These are phyloP conservation scores for Epinotia brunnichana DNA, from an alignment of 2,888 invertebrate species.

Conservation along the genomic window DNA sequence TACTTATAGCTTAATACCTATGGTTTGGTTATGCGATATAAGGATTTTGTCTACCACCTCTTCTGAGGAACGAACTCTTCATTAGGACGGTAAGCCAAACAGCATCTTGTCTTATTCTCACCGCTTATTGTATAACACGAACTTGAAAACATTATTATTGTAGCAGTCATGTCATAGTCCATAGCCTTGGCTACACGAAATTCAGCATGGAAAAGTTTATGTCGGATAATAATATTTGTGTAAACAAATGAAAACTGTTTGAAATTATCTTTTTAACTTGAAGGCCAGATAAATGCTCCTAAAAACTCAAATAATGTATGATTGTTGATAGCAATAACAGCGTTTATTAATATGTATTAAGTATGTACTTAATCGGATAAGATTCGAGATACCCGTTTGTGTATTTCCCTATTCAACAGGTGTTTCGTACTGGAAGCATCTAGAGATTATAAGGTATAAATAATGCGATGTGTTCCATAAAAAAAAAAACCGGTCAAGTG, in stretches of 20 bases:
- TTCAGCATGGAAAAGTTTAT: background rate
- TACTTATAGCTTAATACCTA: too few species aligned
- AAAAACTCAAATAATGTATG: background rate
- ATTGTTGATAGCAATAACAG: background rate
- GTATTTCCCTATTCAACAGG: background rate
- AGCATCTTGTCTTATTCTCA: background rate
- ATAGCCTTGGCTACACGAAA: background rate
- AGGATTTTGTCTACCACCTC: too few species aligned
- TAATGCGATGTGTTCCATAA: background rate
- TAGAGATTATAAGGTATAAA: background rate
- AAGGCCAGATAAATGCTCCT: background rate
- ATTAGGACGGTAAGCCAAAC: too few species aligned
- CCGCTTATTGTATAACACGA: background rate
- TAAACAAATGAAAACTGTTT: background rate
- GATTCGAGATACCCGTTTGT: background rate
- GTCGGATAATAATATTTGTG: background rate
- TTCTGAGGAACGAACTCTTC: too few species aligned
- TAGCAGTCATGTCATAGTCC: too few species aligned
- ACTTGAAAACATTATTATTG: too few species aligned
- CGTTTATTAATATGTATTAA: constrained; percentile 1
- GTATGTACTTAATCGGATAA: constrained; percentile 20
- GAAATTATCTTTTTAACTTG: background rate
- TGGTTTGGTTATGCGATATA: too few species aligned
- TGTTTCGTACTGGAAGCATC: background rate
- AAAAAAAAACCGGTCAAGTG: too few species aligned